phyloP scores from a whole-genome alignment of 2,797 vertebrate genomes.

The Micrastur ruficollis region DNA sequence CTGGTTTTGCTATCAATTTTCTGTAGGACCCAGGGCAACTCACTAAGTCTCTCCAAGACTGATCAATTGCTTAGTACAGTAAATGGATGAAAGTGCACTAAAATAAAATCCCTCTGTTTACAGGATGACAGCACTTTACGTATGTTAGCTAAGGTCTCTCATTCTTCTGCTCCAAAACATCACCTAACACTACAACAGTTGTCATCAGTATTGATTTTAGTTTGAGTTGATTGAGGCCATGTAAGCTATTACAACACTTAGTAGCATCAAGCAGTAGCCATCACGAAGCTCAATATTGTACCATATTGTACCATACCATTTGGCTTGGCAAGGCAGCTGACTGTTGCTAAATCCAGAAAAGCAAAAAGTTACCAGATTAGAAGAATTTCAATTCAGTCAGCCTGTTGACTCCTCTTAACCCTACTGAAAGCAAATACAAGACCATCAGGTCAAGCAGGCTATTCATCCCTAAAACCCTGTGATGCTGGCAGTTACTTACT shows the following conservation, averaged over 20 bases:
- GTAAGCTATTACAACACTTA: background rate
- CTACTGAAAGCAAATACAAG: background rate
- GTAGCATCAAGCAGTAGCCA: background rate
- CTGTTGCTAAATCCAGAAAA: background rate
- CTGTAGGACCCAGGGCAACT: background rate
- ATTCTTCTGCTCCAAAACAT: background rate
- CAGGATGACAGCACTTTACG: background rate
- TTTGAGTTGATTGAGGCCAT: background rate
- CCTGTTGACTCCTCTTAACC: background rate
- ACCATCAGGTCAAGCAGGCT: background rate
- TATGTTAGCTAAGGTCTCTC: background rate
- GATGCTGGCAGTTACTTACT: background rate
- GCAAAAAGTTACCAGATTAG: background rate
- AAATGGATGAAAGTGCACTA: background rate
- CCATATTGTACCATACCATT: background rate
- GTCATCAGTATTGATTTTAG: background rate
- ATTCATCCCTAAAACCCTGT: background rate
- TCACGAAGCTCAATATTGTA: background rate
- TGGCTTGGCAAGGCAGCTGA: background rate
- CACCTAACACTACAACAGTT: background rate
- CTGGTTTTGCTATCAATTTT: background rate
- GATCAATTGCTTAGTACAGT: background rate
- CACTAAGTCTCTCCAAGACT: background rate
- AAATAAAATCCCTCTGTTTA: background rate
- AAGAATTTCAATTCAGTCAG: background rate